Evolutionary conservation across 2,888 invertebrate genomes (phyloP), one percentile per base, ranked within the genome.

Genomic region (Cheilosia variabilis): DNA sequence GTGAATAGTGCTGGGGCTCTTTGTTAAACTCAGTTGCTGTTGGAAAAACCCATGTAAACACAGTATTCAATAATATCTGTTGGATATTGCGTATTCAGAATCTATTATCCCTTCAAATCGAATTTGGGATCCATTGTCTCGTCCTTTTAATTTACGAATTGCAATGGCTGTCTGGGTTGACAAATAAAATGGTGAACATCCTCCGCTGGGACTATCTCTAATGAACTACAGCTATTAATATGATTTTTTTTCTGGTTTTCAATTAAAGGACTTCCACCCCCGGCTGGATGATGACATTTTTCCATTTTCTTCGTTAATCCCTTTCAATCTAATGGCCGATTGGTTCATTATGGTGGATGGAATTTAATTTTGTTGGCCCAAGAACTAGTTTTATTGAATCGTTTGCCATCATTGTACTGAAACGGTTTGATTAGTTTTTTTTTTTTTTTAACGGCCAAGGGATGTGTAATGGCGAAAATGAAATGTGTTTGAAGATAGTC

Each of bases 271-370:
- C 37, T 45, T 63, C 31, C 76, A 63, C 52, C 76, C 81, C 57
- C 27, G 24, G 15, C 63, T 68, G 63, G 37, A 57, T 63, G 27
- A 6, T 73, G 68, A 4, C 22, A 43, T 65, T 41, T 45, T 45
- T 34, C 63, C 62, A 63, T 55, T 9, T 50, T 66, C 19, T 15
- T 37, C 41, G 37, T 41, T 53, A 68, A 45, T 69, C 37, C 27
- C 34, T 43, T 66, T 65, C 19, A 27, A 47, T 41, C 52, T 66
- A 53, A 77, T 55, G 58, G 58, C 41, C 71, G 82, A 82, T 72
- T 82, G 71, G 77, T 82, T 76, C 58, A 22, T 78, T 53, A 17
- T 77, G 31, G 77, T 24, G 71, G 52, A 62, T 72, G 65, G 27
- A 71, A 78, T 78, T 82, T 82, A 53, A 60, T 66, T 65, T 60